Conservation (phyloP, 2,797 vertebrate species). For the Chrysocyon brachyurus region DNA sequence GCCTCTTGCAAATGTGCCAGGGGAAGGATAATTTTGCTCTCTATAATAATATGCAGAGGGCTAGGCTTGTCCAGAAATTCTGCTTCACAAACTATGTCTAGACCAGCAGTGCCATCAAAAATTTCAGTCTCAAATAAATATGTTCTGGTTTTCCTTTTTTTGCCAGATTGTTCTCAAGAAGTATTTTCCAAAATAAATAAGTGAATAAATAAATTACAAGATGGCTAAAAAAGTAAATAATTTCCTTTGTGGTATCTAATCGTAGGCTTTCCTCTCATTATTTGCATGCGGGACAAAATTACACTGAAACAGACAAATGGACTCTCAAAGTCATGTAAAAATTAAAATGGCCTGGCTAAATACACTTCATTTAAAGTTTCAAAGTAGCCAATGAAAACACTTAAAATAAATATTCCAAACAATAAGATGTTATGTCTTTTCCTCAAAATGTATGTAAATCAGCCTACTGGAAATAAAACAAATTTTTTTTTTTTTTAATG, state of each 20-base stretch:
- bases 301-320: conserved; percentile 6
- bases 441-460: neutral
- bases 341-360: neutral
- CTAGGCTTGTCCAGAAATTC: conserved; percentile 78
- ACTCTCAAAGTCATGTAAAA: conserved; percentile 14
- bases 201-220: neutral
- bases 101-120: conserved; percentile 59
- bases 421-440: neutral
- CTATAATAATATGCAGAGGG: conserved; percentile 81
- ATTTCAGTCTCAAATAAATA: conserved; percentile 64
- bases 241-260: neutral
- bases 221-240: neutral
- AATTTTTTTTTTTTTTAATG: neutral
- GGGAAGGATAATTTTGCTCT: conserved; percentile 86
- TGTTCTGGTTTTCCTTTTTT: neutral
- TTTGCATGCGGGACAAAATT: neutral
- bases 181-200: conserved; percentile 45
- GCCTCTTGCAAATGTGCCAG: conserved; percentile 86
- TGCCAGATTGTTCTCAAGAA: conserved; percentile 12
- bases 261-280: neutral
- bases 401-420: neutral
- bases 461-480: neutral
- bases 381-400: neutral
- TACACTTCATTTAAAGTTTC: neutral
- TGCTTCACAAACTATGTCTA: conserved; percentile 73